Evolutionary conservation across 2,888 invertebrate genomes (phyloP).

Genomic region (Oligia fasciuncula): DNA sequence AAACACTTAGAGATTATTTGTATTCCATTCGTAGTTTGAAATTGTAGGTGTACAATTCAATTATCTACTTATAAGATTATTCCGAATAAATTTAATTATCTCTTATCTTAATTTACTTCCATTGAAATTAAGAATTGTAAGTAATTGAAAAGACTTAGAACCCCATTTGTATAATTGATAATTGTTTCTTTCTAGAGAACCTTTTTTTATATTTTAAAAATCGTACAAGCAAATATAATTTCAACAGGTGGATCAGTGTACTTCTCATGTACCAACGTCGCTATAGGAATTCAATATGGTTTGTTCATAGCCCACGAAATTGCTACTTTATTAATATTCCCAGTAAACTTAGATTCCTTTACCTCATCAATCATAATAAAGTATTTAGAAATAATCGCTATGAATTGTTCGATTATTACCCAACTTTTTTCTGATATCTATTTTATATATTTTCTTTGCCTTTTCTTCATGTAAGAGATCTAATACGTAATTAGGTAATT

Average conservation of each 20-base stretch:
- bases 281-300: conserved; percentile 82
- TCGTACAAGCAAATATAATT: conserved; percentile 67
- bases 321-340: conserved; percentile 45
- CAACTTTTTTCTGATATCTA: conserved; percentile 25
- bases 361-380: conserved; percentile 26
- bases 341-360: conserved; percentile 56
- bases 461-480: conserved; percentile 31
- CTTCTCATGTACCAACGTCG: conserved; percentile 77
- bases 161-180: not conserved
- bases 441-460: conserved; percentile 15
- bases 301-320: conserved; percentile 74
- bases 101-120: not conserved
- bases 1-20: not conserved
- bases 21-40: not conserved
- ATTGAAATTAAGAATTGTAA: conserved; percentile 1
- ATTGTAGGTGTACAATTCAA: not conserved
- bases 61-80: not conserved
- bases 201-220: not conserved
- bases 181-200: not conserved
- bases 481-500: conserved; percentile 22
- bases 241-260: conserved; percentile 84
- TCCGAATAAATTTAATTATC: not conserved
- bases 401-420: conserved; percentile 22
- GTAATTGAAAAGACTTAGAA: not conserved
- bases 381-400: conserved; percentile 44